Evolutionary conservation across 2,888 invertebrate genomes (phyloP).

Genomic region (Hypena proboscidalis): DNA sequence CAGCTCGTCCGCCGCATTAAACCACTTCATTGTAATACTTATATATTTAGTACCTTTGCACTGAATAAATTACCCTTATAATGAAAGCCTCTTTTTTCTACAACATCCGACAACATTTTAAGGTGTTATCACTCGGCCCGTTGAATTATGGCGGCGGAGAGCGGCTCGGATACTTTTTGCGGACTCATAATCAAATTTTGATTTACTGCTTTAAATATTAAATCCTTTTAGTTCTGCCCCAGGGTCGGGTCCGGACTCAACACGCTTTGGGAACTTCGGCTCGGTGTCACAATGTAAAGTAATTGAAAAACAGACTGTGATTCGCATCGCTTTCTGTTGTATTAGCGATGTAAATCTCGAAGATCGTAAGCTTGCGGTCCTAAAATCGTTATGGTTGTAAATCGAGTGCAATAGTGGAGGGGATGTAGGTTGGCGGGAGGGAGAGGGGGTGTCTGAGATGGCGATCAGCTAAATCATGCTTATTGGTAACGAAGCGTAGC

Average conservation of each 20-base stretch:
- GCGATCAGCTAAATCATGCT: constrained; percentile 71
- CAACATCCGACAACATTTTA: constrained; percentile 64
- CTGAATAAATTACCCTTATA: constrained; percentile 65
- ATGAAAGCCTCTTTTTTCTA: constrained; percentile 62
- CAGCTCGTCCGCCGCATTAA: constrained; percentile 58
- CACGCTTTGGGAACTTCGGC: constrained; percentile 46
- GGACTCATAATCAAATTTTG: constrained; percentile 74
- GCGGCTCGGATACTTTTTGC: constrained; percentile 53
- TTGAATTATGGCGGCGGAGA: constrained; percentile 59
- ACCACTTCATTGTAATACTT: constrained; percentile 73
- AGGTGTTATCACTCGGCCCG: constrained; percentile 56
- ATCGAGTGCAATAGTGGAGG: constrained; percentile 34
- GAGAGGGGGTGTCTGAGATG: constrained; percentile 54
- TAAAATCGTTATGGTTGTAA: constrained; percentile 43
- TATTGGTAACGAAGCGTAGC: constrained; percentile 73
- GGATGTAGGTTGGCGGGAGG: constrained; percentile 27
- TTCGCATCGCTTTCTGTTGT: constrained; percentile 31
- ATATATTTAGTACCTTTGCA: constrained; percentile 68
- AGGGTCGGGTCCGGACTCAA: constrained; percentile 17
- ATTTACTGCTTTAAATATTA: constrained; percentile 76
- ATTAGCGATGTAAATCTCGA: constrained; percentile 41
- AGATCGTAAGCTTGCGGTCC: constrained; percentile 36
- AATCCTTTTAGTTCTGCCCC: constrained; percentile 61
- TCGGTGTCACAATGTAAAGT: constrained; percentile 60
- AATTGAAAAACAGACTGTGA: constrained; percentile 50